Base-by-base conservation (phyloP, 2,113 vertebrate genomes). In the Nibea albiflora region DNA sequence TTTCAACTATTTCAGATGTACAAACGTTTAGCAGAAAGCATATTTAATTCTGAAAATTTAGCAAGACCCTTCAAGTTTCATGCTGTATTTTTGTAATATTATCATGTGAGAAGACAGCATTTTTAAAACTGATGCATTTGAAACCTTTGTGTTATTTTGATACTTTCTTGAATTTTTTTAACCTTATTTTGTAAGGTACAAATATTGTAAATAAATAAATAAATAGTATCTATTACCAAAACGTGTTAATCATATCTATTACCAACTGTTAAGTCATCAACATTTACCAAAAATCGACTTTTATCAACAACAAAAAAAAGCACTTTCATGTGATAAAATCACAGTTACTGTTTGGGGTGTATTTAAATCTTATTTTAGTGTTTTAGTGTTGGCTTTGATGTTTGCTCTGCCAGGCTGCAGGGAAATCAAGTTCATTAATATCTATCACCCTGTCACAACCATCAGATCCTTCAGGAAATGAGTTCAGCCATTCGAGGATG, bases 341-440 rank as follows among this genome's bases (percentile, higher is more conserved):
- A 24, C 1, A 57, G 16, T 20, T 24, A 1, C 14, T 26, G 24
- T 14, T 67, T 20, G 11, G 4, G 14, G 11, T 46, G 44, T 46
- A 14, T 14, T 46, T 46, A 14, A 14, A 46, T 14, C 14, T 46
- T 46, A 46, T 11, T 19, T 22, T 22, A 10, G 24, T 35, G 20
- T 28, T 56, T 60, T 44, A 35, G 3, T 65, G 10, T 22, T 8
- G 35, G n/a, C 53, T 66, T n/a, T 79, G 26, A 46, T 58, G 49
- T n/a, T 44, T 50, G n/a, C 20, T 66, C 5, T 61, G 17, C 52
- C 42, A 26, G 5, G 47, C 35, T 39, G 31, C 24, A 52, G 15
- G 73, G 28, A 72, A 62, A 66, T 66, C 24, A 22, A 53, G 62
- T 62, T 83, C 57, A 82, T 88, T 78, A 77, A 49, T 53, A 64